Base-by-base conservation (phyloP, 2,888 invertebrate genomes). In the Mactromeris polynyma region DNA sequence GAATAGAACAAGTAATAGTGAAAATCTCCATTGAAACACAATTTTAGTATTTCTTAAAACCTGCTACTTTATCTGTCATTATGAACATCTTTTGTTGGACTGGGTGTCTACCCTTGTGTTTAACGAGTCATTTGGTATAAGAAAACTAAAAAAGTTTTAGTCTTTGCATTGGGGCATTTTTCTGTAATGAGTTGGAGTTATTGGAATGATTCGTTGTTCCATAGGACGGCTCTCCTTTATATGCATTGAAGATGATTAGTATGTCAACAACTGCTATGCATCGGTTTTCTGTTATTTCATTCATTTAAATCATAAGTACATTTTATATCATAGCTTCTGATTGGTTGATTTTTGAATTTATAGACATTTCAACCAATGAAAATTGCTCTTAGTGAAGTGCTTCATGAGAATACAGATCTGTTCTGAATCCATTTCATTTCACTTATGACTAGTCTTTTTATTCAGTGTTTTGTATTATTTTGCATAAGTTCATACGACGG, bases 341-440 rank as follows among this genome's bases (percentile, higher is more conserved):
- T 73, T 73, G 73, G 73, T 73, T 73, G 73, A 36, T 36, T 1
- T 73, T 73, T 36, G 33, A 33, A 73, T 73, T 73, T 14, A 26
- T 36, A 31, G 26, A 33, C 6, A 26, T 36, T 73, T 73, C 33
- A 73, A 36, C 73, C 73, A 73, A 73, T 73, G 14, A 36, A 73
- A 73, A 17, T 36, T 17, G 36, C 6, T 73, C 33, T 73, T 73
- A 73, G 31, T 36, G 19, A 73, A 73, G 36, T 73, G 73, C 36
- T 73, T 73, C 73, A 73, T 73, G 36, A 36, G 19, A 73, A 36
- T 73, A 36, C 31, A 73, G 73, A 73, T 73, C 73, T 73, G 73
- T 33, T 33, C 31, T 73, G 73, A 73, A 33, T 33, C 17, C 14
- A 36, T 73, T 73, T 73, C 33, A 33, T 73, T 36, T 33, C 73